Percentiles rank a stretch among this genome's conserved stretches.
These are phyloP conservation scores for Poicephalus meyeri DNA, from an alignment of 2,113 vertebrate genomes.

Conservation along the genomic window DNA sequence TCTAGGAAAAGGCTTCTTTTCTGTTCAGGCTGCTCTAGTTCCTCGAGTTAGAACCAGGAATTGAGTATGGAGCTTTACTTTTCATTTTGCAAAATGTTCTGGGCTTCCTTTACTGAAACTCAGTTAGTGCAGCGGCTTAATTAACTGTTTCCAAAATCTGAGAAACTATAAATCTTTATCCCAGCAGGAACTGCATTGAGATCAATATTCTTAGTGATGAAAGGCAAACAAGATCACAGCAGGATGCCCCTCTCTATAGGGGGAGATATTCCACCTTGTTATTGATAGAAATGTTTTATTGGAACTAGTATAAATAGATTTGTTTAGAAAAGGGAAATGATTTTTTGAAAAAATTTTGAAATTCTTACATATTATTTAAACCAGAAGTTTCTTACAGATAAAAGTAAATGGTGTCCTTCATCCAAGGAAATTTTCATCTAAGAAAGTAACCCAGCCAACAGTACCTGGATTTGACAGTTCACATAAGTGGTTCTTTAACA, in stretches of 20 bases:
- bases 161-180: background rate
- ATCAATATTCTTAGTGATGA: background rate
- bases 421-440: background rate
- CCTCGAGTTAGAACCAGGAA: background rate
- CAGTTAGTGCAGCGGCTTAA: background rate
- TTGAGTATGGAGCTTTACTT: background rate
- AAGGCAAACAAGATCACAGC: background rate
- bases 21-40: background rate
- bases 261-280: background rate
- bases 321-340: background rate
- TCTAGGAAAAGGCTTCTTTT: background rate
- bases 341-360: background rate
- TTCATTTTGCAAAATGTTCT: background rate
- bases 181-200: background rate
- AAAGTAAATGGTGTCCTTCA: background rate
- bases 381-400: background rate
- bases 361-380: background rate
- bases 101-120: background rate
- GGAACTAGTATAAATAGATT: background rate
- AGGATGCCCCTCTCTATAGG: background rate
- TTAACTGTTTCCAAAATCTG: slow-evolving; percentile 14
- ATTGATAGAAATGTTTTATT: background rate
- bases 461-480: background rate
- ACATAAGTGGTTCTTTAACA: background rate
- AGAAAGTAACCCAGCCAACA: background rate